phyloP scores from a whole-genome alignment of 2,888 invertebrate species.

The Agriotes lineatus region DNA sequence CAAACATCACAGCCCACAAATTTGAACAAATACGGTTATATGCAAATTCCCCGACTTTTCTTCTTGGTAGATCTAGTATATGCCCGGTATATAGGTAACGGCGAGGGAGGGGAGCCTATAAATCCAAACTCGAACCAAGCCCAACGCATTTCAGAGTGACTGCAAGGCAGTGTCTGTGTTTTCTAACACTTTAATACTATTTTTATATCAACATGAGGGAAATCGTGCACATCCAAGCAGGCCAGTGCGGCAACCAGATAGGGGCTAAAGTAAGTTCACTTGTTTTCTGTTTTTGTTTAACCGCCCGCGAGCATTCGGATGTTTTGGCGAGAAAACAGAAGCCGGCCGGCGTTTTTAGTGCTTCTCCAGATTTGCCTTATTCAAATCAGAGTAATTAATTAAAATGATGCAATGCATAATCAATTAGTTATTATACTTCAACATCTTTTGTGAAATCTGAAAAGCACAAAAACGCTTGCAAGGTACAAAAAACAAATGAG shows the following conservation, averaged over 20 bases:
- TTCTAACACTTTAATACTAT: constrained; percentile 35
- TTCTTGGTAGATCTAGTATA: not conserved
- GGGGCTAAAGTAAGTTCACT: constrained; percentile 81
- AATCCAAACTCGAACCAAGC: constrained; percentile 13
- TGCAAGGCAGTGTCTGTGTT: constrained; percentile 43
- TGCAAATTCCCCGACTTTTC: constrained; percentile 33
- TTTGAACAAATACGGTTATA: constrained; percentile 40
- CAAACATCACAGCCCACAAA: constrained; percentile 35
- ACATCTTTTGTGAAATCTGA: too few relatives aligned
- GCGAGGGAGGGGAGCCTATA: constrained; percentile 32
- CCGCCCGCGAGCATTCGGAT: not conserved
- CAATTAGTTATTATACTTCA: not conserved
- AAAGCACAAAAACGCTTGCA: too few relatives aligned
- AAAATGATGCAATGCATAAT: not conserved
- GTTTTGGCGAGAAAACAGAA: constrained; percentile 17
- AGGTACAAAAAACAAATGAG: too few relatives aligned
- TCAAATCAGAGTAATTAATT: too few relatives aligned
- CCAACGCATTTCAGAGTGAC: constrained; percentile 30
- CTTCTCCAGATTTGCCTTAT: not conserved
- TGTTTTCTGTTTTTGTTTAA: not conserved
- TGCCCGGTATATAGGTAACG: not conserved
- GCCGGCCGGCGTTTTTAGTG: constrained; percentile 14
- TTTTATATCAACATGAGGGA: constrained; percentile 78
- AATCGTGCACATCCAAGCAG: constrained; percentile 90
- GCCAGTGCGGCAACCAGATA: constrained; percentile 83